These are phyloP conservation scores for Himalopsyche anomala DNA, from an alignment of 2,888 invertebrate genomes.

Conservation along the genomic window DNA sequence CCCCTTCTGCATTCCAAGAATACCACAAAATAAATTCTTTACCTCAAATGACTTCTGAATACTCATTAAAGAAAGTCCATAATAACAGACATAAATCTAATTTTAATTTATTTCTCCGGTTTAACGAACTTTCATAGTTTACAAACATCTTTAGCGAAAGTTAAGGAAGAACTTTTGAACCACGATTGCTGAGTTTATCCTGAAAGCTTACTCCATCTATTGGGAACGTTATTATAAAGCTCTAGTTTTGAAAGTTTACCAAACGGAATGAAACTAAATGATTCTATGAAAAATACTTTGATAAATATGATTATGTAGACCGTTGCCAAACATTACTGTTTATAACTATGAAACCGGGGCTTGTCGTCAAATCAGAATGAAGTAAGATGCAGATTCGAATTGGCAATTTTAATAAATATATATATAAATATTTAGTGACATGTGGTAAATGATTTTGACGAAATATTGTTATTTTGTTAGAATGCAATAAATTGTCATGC, in stretches of 20 bases:
- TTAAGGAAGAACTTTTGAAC: slow-evolving; percentile 31
- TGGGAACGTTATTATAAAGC: slow-evolving; percentile 23
- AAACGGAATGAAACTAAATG: background rate
- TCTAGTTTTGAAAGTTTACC: background rate
- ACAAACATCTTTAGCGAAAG: slow-evolving; percentile 49
- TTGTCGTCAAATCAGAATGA: too few species aligned
- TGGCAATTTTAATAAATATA: too few species aligned
- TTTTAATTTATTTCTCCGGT: slow-evolving; percentile 54
- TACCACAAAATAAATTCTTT: slow-evolving; percentile 42
- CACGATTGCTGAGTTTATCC: slow-evolving; percentile 21
- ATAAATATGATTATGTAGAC: too few species aligned
- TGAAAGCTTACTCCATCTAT: slow-evolving; percentile 25
- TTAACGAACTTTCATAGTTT: slow-evolving; percentile 50
- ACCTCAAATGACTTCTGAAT: slow-evolving; percentile 56
- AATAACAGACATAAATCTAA: slow-evolving; percentile 55
- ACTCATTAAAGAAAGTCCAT: slow-evolving; percentile 52
- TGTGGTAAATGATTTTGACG: too few species aligned
- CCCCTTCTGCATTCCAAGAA: slow-evolving; percentile 41
- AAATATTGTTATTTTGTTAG: too few species aligned
- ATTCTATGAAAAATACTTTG: background rate
- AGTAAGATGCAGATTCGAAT: too few species aligned
- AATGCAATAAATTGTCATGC: too few species aligned
- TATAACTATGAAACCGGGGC: too few species aligned
- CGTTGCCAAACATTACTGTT: too few species aligned
- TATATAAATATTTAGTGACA: too few species aligned